Percentiles rank a stretch among this genome's conserved stretches.
phyloP scores from a whole-genome alignment of 2,888 invertebrate genomes.

The Villa cingulata region DNA sequence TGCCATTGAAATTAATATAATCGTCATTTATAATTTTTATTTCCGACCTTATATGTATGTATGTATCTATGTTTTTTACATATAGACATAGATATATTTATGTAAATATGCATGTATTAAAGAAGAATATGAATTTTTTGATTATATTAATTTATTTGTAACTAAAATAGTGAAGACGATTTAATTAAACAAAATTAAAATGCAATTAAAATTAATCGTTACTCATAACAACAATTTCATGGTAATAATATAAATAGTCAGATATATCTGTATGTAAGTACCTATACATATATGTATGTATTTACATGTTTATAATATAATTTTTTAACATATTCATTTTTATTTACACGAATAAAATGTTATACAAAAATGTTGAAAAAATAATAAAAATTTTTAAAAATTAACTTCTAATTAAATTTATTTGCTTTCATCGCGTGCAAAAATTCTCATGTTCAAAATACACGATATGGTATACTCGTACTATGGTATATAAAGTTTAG shows the following conservation, averaged over 20 bases:
- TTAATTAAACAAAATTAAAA: slow-evolving; percentile 6
- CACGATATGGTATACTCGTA: not conserved
- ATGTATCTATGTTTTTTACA: not conserved
- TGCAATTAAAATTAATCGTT: slow-evolving; percentile 1
- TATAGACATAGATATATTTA: not conserved
- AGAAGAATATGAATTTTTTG: not conserved
- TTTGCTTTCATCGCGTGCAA: slow-evolving; percentile 13
- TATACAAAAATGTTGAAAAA: too few relatives aligned
- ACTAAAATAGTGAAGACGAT: not conserved
- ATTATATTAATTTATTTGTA: too few relatives aligned
- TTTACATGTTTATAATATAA: too few relatives aligned
- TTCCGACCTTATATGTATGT: not conserved
- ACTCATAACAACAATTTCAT: not conserved
- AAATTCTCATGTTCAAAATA: not conserved
- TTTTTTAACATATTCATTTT: too few relatives aligned
- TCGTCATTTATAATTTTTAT: not conserved
- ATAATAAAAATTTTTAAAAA: not conserved
- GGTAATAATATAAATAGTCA: not conserved
- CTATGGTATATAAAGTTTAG: too few relatives aligned
- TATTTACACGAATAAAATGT: too few relatives aligned
- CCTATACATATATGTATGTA: too few relatives aligned
- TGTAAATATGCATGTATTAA: not conserved
- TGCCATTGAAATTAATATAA: not conserved
- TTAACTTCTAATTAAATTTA: slow-evolving; percentile 9
- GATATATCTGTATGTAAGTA: too few relatives aligned